Evolutionary conservation across 2,113 vertebrate genomes (phyloP).

Genomic region (Prionailurus bengalensis): DNA sequence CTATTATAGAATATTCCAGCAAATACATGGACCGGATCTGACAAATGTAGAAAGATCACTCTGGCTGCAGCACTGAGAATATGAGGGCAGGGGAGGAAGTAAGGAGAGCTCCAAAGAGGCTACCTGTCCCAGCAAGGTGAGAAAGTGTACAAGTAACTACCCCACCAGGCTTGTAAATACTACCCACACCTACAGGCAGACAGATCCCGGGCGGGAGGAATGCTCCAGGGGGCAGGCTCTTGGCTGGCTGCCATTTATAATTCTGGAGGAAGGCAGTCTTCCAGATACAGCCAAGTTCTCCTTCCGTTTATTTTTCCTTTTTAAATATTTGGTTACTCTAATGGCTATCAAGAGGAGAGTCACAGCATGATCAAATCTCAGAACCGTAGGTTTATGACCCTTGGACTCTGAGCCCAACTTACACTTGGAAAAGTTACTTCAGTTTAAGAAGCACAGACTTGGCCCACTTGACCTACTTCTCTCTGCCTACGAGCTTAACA

Average conservation of each 20-base stretch:
- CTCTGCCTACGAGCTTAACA: slow-evolving; percentile 5
- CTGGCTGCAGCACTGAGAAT: neutral
- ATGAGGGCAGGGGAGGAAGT: neutral
- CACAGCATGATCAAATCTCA: neutral
- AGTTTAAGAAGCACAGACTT: neutral
- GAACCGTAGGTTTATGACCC: neutral
- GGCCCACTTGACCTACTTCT: neutral
- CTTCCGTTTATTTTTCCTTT: neutral
- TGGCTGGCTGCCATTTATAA: neutral
- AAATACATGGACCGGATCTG: neutral
- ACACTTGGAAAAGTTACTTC: neutral
- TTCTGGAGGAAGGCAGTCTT: neutral
- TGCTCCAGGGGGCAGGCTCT: neutral
- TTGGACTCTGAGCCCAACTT: neutral
- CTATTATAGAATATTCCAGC: neutral
- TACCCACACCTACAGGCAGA: neutral
- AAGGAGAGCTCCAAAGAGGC: neutral
- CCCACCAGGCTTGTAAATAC: neutral
- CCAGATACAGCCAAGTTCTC: neutral
- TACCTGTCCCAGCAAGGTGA: neutral
- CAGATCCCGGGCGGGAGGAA: neutral
- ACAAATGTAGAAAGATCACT: neutral
- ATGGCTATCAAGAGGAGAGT: neutral
- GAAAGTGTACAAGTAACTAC: neutral
- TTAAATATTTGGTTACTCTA: neutral